Evolutionary conservation across 2,888 invertebrate species (phyloP).

Genomic region (Machimus rusticus): DNA sequence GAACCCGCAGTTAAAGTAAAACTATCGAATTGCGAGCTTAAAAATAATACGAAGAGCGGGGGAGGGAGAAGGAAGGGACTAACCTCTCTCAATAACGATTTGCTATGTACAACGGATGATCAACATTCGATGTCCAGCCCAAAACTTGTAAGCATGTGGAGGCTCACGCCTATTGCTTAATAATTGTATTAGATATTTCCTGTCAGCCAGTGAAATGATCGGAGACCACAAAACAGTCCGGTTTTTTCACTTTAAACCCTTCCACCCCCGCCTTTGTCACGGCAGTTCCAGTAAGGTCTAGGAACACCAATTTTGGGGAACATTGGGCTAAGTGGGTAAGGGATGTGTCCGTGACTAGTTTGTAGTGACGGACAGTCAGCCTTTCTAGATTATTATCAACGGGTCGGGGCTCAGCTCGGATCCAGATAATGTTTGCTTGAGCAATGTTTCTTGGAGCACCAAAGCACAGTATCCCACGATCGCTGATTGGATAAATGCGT

Average conservation of each 20-base stretch:
- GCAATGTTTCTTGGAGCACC: slow-evolving; percentile 58
- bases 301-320: slow-evolving; percentile 66
- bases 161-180: not conserved
- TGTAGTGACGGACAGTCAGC: slow-evolving; percentile 68
- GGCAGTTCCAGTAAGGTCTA: slow-evolving; percentile 74
- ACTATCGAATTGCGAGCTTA: not conserved
- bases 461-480: slow-evolving; percentile 60
- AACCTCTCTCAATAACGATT: not conserved
- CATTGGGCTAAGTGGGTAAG: slow-evolving; percentile 69
- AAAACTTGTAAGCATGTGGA: not conserved
- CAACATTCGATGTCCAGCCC: not conserved
- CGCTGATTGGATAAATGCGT: slow-evolving; percentile 53
- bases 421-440: slow-evolving; percentile 59
- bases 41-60: not conserved
- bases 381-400: slow-evolving; percentile 65
- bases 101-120: not conserved
- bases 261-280: slow-evolving; percentile 70
- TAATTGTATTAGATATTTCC: not conserved
- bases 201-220: slow-evolving; percentile 52
- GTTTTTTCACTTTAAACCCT: slow-evolving; percentile 68
- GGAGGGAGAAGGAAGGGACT: not conserved
- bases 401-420: slow-evolving; percentile 58
- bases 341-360: slow-evolving; percentile 70
- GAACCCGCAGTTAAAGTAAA: not conserved
- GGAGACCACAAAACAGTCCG: slow-evolving; percentile 67